These are phyloP conservation scores for Phaethornis superciliosus DNA, from an alignment of 2,113 vertebrate genomes.

Conservation along the genomic window DNA sequence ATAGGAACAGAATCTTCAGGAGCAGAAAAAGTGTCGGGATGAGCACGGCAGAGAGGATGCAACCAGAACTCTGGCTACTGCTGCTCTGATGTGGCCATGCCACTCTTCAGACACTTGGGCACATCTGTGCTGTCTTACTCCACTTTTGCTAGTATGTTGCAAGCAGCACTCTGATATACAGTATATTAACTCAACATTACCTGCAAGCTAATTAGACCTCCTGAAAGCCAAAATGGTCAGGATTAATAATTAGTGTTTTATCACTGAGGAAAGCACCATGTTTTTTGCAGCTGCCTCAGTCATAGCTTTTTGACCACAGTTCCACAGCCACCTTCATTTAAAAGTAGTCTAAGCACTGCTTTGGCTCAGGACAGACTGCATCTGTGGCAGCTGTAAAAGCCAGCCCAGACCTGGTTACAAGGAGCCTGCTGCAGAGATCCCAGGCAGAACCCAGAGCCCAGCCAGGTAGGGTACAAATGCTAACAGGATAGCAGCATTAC, in stretches of 20 bases:
- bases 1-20: not conserved
- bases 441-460: not conserved
- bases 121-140: accelerated
- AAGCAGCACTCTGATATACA: not conserved
- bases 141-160: not conserved
- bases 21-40: not conserved
- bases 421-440: not conserved
- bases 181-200: not conserved
- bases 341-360: not conserved
- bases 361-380: not conserved
- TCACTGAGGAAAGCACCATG: not conserved
- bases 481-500: not conserved
- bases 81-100: not conserved
- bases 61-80: not conserved
- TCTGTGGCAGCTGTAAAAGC: not conserved
- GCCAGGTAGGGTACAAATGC: not conserved
- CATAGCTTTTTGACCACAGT: not conserved
- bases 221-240: not conserved
- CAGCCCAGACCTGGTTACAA: too few species aligned
- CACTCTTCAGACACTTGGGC: not conserved
- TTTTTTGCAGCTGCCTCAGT: not conserved
- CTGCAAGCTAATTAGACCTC: not conserved
- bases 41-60: not conserved
- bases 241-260: not conserved
- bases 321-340: accelerated